These are phyloP conservation scores for Eira barbara DNA, from an alignment of 2,113 vertebrate species.

Conservation along the genomic window DNA sequence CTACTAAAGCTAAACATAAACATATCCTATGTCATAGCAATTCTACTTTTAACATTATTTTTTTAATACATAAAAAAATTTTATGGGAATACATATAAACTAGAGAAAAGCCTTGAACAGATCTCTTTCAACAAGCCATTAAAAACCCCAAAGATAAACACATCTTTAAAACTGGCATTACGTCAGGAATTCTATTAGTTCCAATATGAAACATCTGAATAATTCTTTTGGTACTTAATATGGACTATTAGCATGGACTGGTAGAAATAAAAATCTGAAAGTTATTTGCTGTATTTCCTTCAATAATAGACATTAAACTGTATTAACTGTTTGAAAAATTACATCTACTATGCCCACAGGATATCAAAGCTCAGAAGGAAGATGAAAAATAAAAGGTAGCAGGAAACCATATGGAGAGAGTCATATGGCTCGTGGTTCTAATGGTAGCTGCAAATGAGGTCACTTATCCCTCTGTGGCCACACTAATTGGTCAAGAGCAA, in stretches of 20 bases:
- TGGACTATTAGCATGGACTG: not conserved
- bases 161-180: not conserved
- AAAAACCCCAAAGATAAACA: constrained; percentile 1
- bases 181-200: not conserved
- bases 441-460: constrained; percentile 46
- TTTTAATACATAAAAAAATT: not conserved
- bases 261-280: constrained; percentile 16
- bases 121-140: constrained; percentile 23
- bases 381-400: constrained; percentile 19
- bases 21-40: not conserved
- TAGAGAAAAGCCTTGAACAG: not conserved
- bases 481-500: constrained; percentile 49
- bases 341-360: constrained; percentile 8
- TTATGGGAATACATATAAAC: not conserved
- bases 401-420: not conserved
- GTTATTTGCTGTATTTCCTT: not conserved
- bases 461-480: constrained; percentile 21
- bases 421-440: not conserved
- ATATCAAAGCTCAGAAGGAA: not conserved
- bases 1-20: not conserved
- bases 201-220: not conserved
- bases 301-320: constrained; percentile 14
- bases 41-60: not conserved
- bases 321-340: constrained; percentile 47
- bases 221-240: constrained; percentile 5